A percentile compares a stretch with the other conserved stretches of the same genome.
Evolutionary conservation across 2,888 invertebrate species (phyloP).

Genomic region (Xanthia togata): DNA sequence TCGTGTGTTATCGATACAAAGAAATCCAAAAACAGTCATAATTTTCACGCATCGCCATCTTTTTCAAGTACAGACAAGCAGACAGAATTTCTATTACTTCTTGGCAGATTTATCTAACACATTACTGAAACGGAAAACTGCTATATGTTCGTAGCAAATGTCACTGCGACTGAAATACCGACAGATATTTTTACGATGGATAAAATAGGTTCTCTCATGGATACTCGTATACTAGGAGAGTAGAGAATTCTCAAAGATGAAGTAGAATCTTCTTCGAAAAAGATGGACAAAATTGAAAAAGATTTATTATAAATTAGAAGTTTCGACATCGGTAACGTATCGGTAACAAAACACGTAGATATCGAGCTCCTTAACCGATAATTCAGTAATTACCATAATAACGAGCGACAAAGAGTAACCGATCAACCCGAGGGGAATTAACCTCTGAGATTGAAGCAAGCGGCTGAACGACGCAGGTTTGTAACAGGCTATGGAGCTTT

Average conservation of each 20-base stretch:
- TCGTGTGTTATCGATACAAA: not conserved
- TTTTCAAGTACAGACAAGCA: slow-evolving; percentile 18
- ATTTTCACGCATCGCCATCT: slow-evolving; percentile 7
- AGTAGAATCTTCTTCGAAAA: not conserved
- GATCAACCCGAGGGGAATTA: slow-evolving; percentile 40
- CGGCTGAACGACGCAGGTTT: slow-evolving; percentile 8
- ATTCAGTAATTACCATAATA: slow-evolving; percentile 57
- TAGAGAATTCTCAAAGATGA: not conserved
- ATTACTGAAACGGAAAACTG: slow-evolving; percentile 31
- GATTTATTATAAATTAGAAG: slow-evolving; percentile 18
- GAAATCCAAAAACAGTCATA: slow-evolving; percentile 1
- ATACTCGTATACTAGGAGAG: not conserved
- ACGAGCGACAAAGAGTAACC: slow-evolving; percentile 50
- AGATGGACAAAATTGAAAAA: not conserved
- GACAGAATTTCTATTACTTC: slow-evolving; percentile 34
- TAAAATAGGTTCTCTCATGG: not conserved
- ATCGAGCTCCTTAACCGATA: slow-evolving; percentile 37
- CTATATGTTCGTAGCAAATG: not conserved
- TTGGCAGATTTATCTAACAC: slow-evolving; percentile 49
- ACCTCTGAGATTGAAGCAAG: slow-evolving; percentile 27
- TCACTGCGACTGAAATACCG: slow-evolving; percentile 4
- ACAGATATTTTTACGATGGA: not conserved
- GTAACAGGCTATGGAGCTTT: slow-evolving; percentile 13
- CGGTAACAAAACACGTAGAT: slow-evolving; percentile 32
- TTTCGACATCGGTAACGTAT: slow-evolving; percentile 23